Evolutionary conservation across 1,140 invertebrate species (phyloP).

Genomic region (Sycophaga agraensis): DNA sequence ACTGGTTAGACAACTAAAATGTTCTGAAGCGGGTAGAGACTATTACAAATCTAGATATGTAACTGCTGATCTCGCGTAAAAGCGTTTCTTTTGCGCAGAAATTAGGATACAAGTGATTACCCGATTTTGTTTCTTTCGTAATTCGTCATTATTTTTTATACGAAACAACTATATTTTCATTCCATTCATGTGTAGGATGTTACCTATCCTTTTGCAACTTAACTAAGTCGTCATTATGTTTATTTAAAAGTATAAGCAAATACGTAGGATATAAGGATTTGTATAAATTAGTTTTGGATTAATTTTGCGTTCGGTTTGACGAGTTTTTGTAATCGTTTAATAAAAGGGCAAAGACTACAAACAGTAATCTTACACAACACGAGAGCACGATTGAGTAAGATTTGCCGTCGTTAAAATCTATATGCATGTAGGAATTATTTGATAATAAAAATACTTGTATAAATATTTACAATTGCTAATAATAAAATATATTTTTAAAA

Average conservation of each 20-base stretch:
- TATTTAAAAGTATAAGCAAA: no score
- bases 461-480: slow-evolving; percentile 22
- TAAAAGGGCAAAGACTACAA: slow-evolving; percentile 4
- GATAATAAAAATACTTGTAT: slow-evolving; percentile 23
- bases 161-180: no score
- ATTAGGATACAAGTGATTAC: slow-evolving; percentile 2
- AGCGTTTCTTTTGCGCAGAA: slow-evolving; percentile 4
- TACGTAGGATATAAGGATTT: slow-evolving; percentile 8
- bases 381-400: background rate
- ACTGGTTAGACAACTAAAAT: background rate
- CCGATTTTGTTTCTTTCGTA: background rate
- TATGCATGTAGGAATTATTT: slow-evolving; percentile 13
- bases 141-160: no score
- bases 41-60: background rate
- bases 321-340: slow-evolving; percentile 24
- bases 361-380: background rate
- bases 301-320: slow-evolving; percentile 12
- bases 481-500: slow-evolving; percentile 32
- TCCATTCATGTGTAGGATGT: no score
- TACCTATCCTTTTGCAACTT: no score
- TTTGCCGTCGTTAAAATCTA: slow-evolving; percentile 12
- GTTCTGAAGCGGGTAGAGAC: background rate
- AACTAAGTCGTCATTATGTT: no score
- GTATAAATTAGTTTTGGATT: slow-evolving; percentile 19
- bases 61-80: slow-evolving; percentile 15